A percentile compares a stretch with the other conserved stretches of the same genome.
phyloP scores from a whole-genome alignment of 1,140 invertebrate genomes.

The Pseudomyrmex sp. region DNA sequence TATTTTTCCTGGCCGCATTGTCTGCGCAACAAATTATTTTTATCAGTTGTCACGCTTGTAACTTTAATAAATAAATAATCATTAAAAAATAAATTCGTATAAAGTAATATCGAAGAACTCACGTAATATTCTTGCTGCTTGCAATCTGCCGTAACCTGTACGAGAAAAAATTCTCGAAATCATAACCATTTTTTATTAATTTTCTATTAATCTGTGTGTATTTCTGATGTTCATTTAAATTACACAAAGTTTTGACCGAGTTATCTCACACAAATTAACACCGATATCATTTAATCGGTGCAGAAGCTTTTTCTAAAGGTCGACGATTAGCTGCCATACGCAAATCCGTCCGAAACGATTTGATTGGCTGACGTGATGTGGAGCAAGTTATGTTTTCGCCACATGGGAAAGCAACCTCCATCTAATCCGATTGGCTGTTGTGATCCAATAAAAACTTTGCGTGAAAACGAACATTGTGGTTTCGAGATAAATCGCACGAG shows the following conservation, averaged over 20 bases:
- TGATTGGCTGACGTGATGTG: no score
- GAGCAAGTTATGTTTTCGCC: no score
- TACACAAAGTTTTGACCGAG: background rate
- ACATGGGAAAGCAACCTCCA: no score
- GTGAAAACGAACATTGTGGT: background rate
- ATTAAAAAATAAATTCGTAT: background rate
- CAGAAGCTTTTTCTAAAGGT: no score
- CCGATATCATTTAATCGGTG: no score
- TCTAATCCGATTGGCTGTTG: no score
- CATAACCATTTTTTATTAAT: constrained; percentile 22
- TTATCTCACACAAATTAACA: no score
- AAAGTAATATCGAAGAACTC: constrained; percentile 4
- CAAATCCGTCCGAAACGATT: no score
- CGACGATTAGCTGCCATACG: no score
- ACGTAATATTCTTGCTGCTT: constrained; percentile 20
- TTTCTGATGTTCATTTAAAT: background rate
- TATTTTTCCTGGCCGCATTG: background rate
- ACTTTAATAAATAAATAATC: no score
- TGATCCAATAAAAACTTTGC: no score
- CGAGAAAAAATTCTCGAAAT: constrained; percentile 38
- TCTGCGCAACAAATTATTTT: constrained; percentile 8
- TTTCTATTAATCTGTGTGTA: constrained; percentile 3
- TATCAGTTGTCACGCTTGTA: background rate
- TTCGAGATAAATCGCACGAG: constrained; percentile 11
- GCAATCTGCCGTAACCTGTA: background rate